These are phyloP conservation scores for Panulirus ornatus DNA, from an alignment of 1,140 invertebrate genomes.

Conservation along the genomic window DNA sequence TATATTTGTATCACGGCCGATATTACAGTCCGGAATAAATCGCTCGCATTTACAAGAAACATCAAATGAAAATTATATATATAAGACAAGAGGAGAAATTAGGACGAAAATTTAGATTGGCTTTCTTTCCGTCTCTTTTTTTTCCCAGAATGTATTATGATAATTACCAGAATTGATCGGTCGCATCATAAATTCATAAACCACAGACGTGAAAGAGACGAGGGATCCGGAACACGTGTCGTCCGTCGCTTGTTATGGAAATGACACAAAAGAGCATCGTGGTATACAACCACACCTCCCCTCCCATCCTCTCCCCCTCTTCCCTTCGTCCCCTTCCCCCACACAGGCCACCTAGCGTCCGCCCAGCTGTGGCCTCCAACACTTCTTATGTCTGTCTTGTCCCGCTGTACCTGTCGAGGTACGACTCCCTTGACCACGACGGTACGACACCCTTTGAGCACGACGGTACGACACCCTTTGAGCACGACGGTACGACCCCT, in stretches of 20 bases:
- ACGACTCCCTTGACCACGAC: too few species aligned
- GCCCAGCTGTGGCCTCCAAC: too few species aligned
- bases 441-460: too few species aligned
- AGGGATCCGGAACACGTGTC: conserved; percentile 64
- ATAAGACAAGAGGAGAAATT: too few species aligned
- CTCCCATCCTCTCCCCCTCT: too few species aligned
- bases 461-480: too few species aligned
- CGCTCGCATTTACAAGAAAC: neutral
- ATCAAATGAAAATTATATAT: neutral
- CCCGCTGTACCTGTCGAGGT: neutral
- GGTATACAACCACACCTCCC: neutral
- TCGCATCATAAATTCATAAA: conserved; percentile 68
- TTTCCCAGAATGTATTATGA: neutral
- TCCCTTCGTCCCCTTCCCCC: neutral
- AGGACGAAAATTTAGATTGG: neutral
- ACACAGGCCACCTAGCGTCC: too few species aligned
- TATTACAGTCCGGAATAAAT: conserved; percentile 18
- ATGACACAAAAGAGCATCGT: conserved; percentile 56
- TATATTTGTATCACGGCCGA: conserved; percentile 1
- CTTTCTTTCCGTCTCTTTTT: neutral
- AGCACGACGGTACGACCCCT: too few species aligned
- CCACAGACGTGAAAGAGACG: conserved; percentile 44
- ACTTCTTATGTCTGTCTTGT: neutral
- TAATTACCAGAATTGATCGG: neutral
- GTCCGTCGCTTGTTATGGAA: conserved; percentile 60